phyloP scores from a whole-genome alignment of 2,797 vertebrate genomes.

The Micrastur ruficollis region DNA sequence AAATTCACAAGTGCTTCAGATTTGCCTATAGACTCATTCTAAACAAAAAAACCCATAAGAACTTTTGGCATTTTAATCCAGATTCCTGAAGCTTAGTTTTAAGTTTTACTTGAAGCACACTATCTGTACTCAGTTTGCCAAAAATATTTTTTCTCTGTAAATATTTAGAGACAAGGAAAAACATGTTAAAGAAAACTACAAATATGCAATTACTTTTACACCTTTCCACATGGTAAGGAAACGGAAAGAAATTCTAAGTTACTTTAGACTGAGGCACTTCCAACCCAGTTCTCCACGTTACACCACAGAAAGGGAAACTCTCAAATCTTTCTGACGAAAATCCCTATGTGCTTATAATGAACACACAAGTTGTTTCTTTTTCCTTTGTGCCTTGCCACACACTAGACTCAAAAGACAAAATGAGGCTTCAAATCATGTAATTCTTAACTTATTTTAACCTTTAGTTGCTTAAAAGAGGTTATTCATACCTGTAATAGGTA shows the following conservation, averaged over 20 bases:
- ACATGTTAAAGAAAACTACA: background rate
- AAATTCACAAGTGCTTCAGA: background rate
- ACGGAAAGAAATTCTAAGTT: rapidly evolving
- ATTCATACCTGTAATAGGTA: conserved; percentile 82
- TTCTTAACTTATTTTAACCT: background rate
- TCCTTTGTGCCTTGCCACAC: background rate
- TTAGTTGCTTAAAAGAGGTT: background rate
- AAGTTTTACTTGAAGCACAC: background rate
- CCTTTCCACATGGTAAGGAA: background rate
- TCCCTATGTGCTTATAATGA: rapidly evolving
- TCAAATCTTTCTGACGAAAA: background rate
- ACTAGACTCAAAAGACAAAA: background rate
- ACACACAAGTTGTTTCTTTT: background rate
- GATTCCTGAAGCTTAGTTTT: background rate
- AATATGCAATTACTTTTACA: background rate
- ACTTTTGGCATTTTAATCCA: background rate
- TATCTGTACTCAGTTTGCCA: background rate
- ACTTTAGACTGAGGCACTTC: background rate
- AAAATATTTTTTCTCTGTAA: background rate
- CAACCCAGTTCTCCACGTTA: background rate
- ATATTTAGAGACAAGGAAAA: background rate
- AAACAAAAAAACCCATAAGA: background rate
- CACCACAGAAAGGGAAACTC: background rate
- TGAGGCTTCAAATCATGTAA: background rate
- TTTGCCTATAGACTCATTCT: background rate